Percentiles rank a stretch among this genome's conserved stretches.
These are phyloP conservation scores for Psilopsiagon aymara DNA, from an alignment of 2,113 vertebrate genomes.

Conservation along the genomic window DNA sequence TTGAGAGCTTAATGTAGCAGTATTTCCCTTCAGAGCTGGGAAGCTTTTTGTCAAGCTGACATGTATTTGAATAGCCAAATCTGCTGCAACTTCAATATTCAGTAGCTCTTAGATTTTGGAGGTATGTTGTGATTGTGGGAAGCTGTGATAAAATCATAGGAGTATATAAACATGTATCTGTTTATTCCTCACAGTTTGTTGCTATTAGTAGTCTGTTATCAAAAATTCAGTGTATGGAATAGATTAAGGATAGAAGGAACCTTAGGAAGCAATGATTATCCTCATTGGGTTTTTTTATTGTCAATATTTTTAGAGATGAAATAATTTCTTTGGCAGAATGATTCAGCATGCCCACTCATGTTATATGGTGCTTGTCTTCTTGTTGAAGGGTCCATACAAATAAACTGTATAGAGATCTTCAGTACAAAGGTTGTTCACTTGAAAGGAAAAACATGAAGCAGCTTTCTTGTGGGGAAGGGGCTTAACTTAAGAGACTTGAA, in stretches of 20 bases:
- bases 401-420: background rate
- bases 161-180: background rate
- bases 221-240: background rate
- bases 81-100: background rate
- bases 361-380: background rate
- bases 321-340: background rate
- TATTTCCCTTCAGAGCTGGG: background rate
- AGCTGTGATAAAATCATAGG: background rate
- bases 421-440: background rate
- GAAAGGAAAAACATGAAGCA: background rate
- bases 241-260: background rate
- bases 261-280: background rate
- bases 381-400: background rate
- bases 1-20: background rate
- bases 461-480: background rate
- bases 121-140: background rate
- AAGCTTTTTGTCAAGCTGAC: background rate
- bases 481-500: background rate
- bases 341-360: background rate
- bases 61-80: background rate
- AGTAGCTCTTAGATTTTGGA: background rate
- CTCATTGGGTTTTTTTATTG: background rate
- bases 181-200: background rate
- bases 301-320: background rate
- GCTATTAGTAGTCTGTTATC: background rate